These are phyloP conservation scores for Mycalesis mineus DNA, from an alignment of 2,888 invertebrate species.

Conservation along the genomic window DNA sequence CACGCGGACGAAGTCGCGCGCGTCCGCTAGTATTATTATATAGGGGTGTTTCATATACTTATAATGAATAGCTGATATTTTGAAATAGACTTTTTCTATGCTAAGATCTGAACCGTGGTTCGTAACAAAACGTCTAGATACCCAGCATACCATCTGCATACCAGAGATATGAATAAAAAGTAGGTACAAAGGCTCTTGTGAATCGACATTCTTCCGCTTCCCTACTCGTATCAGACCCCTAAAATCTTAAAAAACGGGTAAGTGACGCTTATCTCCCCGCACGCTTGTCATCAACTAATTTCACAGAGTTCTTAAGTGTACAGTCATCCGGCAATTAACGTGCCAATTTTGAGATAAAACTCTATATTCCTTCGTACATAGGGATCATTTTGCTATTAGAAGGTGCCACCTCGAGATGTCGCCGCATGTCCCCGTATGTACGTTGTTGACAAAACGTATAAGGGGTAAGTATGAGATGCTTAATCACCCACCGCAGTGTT, in stretches of 20 bases:
- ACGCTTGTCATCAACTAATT: slow-evolving; percentile 33
- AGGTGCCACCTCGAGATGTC: not conserved
- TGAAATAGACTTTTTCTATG: no score
- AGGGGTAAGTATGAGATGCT: slow-evolving; percentile 23
- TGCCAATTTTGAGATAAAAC: not conserved
- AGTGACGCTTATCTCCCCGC: slow-evolving; percentile 31
- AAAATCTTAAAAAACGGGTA: slow-evolving; percentile 27
- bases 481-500: slow-evolving; percentile 21
- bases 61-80: no score
- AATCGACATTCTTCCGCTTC: slow-evolving; percentile 17
- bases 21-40: no score
- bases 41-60: no score
- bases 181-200: slow-evolving; percentile 15
- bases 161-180: not conserved
- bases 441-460: slow-evolving; percentile 22
- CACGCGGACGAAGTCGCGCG: no score
- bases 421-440: slow-evolving; percentile 5
- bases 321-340: slow-evolving; percentile 1
- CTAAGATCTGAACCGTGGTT: no score
- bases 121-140: no score
- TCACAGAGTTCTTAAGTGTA: slow-evolving; percentile 25
- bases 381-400: slow-evolving; percentile 11
- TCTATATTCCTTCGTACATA: slow-evolving; percentile 4
- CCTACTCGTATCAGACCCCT: slow-evolving; percentile 18
- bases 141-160: not conserved